Evolutionary conservation across 2,888 invertebrate species (phyloP), one percentile per base, ranked within the genome.

Genomic region (Siphlonurus alternatus): DNA sequence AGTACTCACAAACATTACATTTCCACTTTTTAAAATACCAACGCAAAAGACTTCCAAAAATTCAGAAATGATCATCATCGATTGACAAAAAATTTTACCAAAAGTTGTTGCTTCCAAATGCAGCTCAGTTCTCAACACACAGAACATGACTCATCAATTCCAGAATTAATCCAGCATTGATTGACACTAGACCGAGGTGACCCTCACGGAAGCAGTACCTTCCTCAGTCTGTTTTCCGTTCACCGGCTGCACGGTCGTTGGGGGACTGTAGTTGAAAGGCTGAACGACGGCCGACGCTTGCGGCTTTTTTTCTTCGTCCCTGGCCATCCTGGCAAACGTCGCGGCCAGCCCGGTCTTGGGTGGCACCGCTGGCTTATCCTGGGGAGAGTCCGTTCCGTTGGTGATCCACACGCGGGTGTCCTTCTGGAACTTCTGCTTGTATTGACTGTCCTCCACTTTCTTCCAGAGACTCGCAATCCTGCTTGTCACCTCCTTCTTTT

Each of bases 401-500:
- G 64, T 79, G 53, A 84, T 81, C 83, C 83, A 84, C 7, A 83
- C 82, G 67, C 81, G 77, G 60, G 78, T 80, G 65, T 84, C 85
- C 7, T 80, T 79, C 70, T 81, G 83, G 22, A 72, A 72, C 2
- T 78, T 75, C 60, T 78, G 80, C 67, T 80, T 79, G 65, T 79
- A 83, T 68, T 84, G 86, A 53, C 77, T 82, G 65, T 86, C 84
- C 70, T 88, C 87, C 0, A 87, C 87, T 72, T 82, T 86, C 71
- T 87, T 89, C 89, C 89, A 90, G 19, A 91, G 74, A 70, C 82
- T 86, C 0, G 89, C 87, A 63, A 91, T 88, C 74, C 87, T 88
- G 73, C 89, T 89, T 15, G 87, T 85, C 1, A 86, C 83, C 67
- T 86, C 85, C 64, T 73, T 75, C 65, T 74, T 85, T 25, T 60